Evolutionary conservation across 2,113 vertebrate genomes (phyloP), one percentile per base, ranked within the genome.

Genomic region (Monarcha castaneiventris): DNA sequence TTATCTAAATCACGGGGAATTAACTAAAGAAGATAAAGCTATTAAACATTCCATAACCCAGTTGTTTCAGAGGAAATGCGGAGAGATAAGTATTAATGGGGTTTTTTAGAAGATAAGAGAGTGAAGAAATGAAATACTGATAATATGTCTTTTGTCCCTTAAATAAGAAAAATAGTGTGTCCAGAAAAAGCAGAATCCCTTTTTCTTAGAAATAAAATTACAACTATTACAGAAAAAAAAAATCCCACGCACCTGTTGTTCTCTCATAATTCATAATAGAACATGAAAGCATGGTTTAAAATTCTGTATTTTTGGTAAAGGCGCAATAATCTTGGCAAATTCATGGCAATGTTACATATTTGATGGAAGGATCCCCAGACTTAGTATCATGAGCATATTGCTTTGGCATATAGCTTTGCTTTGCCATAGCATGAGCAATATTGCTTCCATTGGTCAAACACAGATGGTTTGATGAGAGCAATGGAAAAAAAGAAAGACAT

Each of bases 21-120:
- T 93, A 89, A 90, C 75, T 91, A 83, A 82, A 91, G 84, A 83
- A 90, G 78, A 74, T 62, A 83, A 96, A 88, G 39, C 63, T 91
- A 77, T 91, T 93, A 88, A 94, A 87, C 19, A 62, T 67, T 91
- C 37, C 16, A 33, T 85, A 91, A 84, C 58, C 13, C 55, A 58
- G 55, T 51, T 76, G 69, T 64, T 93, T 76, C 54, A 78, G 54
- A 84, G 58, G 54, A 93, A 96, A 85, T 62, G 39, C 1, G 1
- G 37, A 77, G 75, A 94, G 58, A 81, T 83, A 90, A 81, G 41
- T 84, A 72, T 59, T 92, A 80, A 49, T 32, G 32, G 12, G 0
- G 0, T 32, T 87, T 80, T 77, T 87, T 52, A 88, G 54, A 74
- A 71, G 35, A 80, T 23, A 69, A 3, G 41, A 80, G 14, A 55